phyloP scores from a whole-genome alignment of 2,797 vertebrate species.

The Anabacerthia variegaticeps region DNA sequence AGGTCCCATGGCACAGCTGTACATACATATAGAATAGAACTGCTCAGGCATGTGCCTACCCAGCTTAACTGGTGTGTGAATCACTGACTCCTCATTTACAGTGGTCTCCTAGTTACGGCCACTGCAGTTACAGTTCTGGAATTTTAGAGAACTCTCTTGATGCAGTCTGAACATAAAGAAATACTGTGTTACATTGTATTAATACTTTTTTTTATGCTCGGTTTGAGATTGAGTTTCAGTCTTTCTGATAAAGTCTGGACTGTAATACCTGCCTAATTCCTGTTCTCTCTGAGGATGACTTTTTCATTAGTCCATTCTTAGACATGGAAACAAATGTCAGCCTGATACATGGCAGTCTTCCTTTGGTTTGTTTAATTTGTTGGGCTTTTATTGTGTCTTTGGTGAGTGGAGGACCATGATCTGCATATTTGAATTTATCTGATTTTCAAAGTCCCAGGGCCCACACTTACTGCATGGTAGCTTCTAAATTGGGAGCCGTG shows the following conservation, averaged over 20 bases:
- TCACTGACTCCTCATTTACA: neutral
- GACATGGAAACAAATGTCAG: neutral
- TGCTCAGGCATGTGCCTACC: neutral
- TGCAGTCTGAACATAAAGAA: neutral
- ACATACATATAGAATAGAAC: fast-evolving
- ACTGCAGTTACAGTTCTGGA: neutral
- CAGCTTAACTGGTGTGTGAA: neutral
- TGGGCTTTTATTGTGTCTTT: neutral
- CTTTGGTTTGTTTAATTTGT: neutral
- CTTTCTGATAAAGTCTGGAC: neutral
- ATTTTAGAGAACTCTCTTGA: neutral
- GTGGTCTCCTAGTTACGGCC: neutral
- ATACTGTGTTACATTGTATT: neutral
- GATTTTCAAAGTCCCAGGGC: neutral
- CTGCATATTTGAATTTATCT: neutral
- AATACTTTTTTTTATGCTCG: neutral
- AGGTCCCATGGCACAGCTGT: neutral
- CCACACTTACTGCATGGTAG: neutral
- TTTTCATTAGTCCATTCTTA: neutral
- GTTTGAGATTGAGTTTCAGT: neutral
- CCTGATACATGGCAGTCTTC: neutral
- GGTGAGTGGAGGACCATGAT: neutral
- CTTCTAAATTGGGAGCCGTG: neutral
- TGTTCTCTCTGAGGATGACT: neutral
- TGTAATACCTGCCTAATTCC: neutral